Evolutionary conservation across 2,888 invertebrate genomes (phyloP).

Genomic region (Tromatobia lineatoria): DNA sequence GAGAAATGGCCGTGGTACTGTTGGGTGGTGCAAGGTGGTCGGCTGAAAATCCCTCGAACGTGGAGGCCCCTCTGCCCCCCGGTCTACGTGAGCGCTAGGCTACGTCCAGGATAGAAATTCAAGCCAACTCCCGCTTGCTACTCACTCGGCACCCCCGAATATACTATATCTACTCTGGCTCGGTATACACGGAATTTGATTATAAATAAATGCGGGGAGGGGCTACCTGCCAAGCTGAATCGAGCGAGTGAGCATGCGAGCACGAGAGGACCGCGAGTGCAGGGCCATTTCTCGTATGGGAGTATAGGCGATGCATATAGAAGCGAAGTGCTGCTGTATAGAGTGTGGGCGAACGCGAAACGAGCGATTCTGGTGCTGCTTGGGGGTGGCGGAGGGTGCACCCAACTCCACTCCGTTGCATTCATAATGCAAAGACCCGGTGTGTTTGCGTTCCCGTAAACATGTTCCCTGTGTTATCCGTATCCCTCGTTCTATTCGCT

Average conservation of each 20-base stretch:
- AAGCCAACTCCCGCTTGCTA: constrained; percentile 75
- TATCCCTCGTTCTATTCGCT: constrained; percentile 50
- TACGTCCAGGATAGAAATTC: constrained; percentile 81
- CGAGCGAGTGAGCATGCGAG: constrained; percentile 55
- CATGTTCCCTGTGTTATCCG: constrained; percentile 79
- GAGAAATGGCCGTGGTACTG: constrained; percentile 47
- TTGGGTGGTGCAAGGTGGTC: constrained; percentile 52
- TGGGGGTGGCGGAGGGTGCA: constrained; percentile 69
- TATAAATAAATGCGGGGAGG: constrained; percentile 84
- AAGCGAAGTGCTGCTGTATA: constrained; percentile 41
- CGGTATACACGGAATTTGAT: constrained; percentile 82
- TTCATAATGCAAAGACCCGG: constrained; percentile 83
- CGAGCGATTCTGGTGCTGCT: constrained; percentile 55
- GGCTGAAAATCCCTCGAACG: constrained; percentile 68
- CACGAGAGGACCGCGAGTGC: constrained; percentile 45
- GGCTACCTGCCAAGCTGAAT: constrained; percentile 69
- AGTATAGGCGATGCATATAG: constrained; percentile 59
- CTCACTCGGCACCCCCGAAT: constrained; percentile 47
- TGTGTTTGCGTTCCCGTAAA: constrained; percentile 82
- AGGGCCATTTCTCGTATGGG: constrained; percentile 67
- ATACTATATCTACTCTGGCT: constrained; percentile 53
- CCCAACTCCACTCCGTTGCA: constrained; percentile 82
- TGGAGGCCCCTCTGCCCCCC: constrained; percentile 56
- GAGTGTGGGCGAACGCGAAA: constrained; percentile 60
- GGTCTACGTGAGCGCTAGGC: constrained; percentile 75